Evolutionary conservation across 2,113 vertebrate genomes (phyloP), one percentile per base, ranked within the genome.

Genomic region (Trogon melanurus): DNA sequence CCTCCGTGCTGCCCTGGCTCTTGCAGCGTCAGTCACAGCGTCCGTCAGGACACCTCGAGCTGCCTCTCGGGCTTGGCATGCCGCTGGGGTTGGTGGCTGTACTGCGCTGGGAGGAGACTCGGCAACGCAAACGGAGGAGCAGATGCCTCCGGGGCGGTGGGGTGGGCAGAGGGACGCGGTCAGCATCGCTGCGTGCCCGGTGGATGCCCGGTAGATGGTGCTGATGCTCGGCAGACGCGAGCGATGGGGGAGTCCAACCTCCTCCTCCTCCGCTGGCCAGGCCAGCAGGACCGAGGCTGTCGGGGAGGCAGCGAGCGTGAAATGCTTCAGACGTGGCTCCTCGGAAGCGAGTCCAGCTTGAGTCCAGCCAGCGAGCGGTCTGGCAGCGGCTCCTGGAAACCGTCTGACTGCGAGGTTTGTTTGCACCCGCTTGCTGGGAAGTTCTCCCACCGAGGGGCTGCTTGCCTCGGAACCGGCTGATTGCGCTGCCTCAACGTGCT

Each of bases 181-280:
- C 48, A 9, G 44, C 27, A 0, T 44, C 9, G 25, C 64, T 13
- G n/a, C 45, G 15, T 5, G 19, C 67, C 66, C n/a, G 25, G 32
- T 15, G 51, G n/a, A 4, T 69, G 78, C 36, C 85, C 85, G 44
- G 94, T 20, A 96, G 95, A 56, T 95, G 95, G 96, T 81, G 94
- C 91, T 95, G 85, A 51, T 83, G 29, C 17, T 69, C 18, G 0
- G 57, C 75, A 91, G 34, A 88, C 54, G 64, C 14, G 9, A 13
- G 38, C 62, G 53, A 17, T n/a, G 17, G 7, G 48, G 60, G 82
- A 83, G 38, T 32, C 50, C 58, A 10, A 2, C 51, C 79, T 81
- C 41, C 79, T 73, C 12, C 26, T 13, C 22, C 80, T 45, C 60
- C 45, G 13, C 51, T 32, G 89, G 69, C 16, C 45, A 21, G 2